Conservation (phyloP, 2,113 vertebrate species). For the Dipodomys merriami region DNA sequence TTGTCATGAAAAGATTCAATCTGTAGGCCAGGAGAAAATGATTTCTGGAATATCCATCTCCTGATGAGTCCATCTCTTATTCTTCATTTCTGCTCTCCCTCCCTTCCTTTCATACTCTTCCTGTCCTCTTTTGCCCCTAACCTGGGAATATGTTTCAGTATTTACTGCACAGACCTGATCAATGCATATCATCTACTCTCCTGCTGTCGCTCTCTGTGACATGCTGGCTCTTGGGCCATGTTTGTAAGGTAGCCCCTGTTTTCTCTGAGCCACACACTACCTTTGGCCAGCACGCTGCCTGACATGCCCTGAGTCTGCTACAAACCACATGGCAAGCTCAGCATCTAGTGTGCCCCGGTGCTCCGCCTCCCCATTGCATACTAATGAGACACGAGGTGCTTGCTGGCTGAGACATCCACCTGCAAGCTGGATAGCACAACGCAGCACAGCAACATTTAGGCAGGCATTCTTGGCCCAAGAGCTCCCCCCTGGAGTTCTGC, state of each 20-base stretch:
- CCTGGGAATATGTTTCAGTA: not conserved
- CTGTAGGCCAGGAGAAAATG: not conserved
- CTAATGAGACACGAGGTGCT: not conserved
- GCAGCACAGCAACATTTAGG: slow-evolving; percentile 74
- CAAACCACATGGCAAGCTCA: not conserved
- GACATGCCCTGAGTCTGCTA: not conserved
- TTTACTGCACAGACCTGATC: not conserved
- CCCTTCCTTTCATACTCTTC: not conserved
- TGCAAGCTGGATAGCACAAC: slow-evolving; percentile 68
- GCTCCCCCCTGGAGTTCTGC: slow-evolving; percentile 80
- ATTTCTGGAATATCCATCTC: not conserved
- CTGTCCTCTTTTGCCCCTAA: not conserved
- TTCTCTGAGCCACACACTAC: not conserved
- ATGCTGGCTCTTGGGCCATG: not conserved
- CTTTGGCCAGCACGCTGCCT: not conserved
- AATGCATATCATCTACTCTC: not conserved
- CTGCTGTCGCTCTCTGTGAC: not conserved
- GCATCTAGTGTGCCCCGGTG: not conserved
- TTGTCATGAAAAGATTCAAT: not conserved
- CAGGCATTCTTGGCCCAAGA: slow-evolving; percentile 81
- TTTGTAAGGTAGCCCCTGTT: not conserved
- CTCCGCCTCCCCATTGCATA: not conserved
- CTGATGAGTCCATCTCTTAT: not conserved
- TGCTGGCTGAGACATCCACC: slow-evolving; percentile 37
- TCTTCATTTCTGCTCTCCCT: not conserved